Base-by-base conservation (phyloP, 2,888 invertebrate genomes). In the Atethmia centrago region DNA sequence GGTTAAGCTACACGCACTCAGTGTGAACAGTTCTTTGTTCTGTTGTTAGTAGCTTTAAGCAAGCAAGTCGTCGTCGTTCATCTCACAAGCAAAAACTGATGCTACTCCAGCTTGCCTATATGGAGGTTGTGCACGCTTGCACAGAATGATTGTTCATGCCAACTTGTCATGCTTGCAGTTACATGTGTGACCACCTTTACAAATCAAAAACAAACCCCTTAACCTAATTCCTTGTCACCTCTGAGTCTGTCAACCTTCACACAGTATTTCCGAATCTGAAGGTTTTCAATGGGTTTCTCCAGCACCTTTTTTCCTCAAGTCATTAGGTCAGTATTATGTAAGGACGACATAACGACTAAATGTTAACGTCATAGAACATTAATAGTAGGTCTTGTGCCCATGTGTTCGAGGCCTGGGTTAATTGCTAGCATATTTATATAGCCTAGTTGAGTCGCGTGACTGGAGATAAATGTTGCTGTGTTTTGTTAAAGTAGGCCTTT, bases 351-450 rank as follows among this genome's bases (percentile, higher is more conserved):
- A 64, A 40, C 47, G 10, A 47, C 47, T 55, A 61, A 49, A 62
- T 12, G 28, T 5, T 25, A 62, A 42, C 51, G 65, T 66, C 58
- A 67, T 42, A 45, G 12, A 12, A 16, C 40, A 73, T 77, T 55
- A 63, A 77, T 71, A 47, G 21, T 49, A 63, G 58, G 53, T 72
- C 28, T 71, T 61, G 53, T 55, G 59, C 8, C 4, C 28, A 53
- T 56, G 28, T 36, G 19, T 45, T 19, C 66, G 66, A 74, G 85
- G 78, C 62, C 70, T 72, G 36, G 28, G 70, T 68, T 83, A 85
- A 82, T 85, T 78, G 59, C 59, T 49, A 0, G 58, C 16, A 7
- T 66, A 71, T 82, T 81, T 80, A 58, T 64, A 28, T 68, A 74
- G 63, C 63, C 62, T 74, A 64, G 42, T 61, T 79, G 40, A 25